Percentiles rank a stretch among this genome's conserved stretches.
These are phyloP conservation scores for Pristionchus maxplancki DNA, from an alignment of 2,888 invertebrate species.

Conservation along the genomic window DNA sequence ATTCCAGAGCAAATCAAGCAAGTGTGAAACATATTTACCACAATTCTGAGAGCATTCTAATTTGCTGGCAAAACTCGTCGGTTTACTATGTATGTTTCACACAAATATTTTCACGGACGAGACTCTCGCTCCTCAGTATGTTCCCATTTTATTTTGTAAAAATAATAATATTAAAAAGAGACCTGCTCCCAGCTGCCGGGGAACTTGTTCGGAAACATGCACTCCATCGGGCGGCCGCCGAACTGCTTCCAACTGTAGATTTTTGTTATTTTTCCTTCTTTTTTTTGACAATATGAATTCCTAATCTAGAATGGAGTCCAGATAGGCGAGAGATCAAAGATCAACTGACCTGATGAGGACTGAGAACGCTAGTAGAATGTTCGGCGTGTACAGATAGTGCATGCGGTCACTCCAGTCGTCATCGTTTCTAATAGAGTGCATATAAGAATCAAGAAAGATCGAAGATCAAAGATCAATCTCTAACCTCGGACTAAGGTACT, in stretches of 20 bases:
- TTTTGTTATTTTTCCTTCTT: background rate
- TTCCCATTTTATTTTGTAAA: background rate
- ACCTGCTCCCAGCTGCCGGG: conserved; percentile 76
- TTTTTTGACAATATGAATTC: conserved; percentile 58
- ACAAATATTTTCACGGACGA: background rate
- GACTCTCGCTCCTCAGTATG: no score
- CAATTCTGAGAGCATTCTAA: no score
- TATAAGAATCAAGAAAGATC: background rate
- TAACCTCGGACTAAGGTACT: conserved; percentile 70
- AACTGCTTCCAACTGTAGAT: conserved; percentile 61
- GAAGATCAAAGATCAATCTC: background rate
- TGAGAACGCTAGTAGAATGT: conserved; percentile 74
- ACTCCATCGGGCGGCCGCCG: conserved; percentile 72
- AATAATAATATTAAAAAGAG: background rate
- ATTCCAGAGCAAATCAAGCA: background rate
- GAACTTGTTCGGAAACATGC: conserved; percentile 77
- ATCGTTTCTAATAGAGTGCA: conserved; percentile 60
- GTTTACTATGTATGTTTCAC: background rate
- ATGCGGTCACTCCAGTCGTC: conserved; percentile 75
- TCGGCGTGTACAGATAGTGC: conserved; percentile 75
- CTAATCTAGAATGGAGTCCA: no score
- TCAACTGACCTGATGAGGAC: conserved; percentile 66
- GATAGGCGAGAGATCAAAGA: no score
- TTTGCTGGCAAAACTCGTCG: no score
- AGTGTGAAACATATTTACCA: background rate